These are phyloP conservation scores for Melanostoma mellinum DNA, from an alignment of 2,888 invertebrate genomes.

Conservation along the genomic window DNA sequence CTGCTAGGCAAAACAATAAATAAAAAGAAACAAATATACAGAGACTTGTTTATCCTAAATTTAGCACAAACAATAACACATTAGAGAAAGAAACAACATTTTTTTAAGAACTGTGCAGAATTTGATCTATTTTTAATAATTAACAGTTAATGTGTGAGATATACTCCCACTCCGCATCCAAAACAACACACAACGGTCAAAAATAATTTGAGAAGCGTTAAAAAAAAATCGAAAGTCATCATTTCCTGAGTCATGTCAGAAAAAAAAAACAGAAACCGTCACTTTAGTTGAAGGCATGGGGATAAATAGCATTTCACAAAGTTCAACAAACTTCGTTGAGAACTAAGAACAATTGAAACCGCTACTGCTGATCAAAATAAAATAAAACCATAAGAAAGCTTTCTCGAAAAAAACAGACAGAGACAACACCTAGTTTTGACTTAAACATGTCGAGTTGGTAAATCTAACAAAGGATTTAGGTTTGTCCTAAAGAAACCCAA, in stretches of 20 bases:
- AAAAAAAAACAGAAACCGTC: background rate
- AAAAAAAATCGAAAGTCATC: slow-evolving; percentile 37
- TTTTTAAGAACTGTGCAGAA: background rate
- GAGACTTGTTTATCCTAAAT: background rate
- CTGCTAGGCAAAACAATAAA: background rate
- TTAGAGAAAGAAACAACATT: background rate
- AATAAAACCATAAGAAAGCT: background rate
- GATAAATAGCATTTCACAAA: background rate
- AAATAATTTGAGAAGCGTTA: background rate
- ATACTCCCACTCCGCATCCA: slow-evolving; percentile 12
- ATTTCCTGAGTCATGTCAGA: slow-evolving; percentile 12
- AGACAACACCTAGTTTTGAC: too few relatives aligned
- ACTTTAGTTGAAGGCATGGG: background rate
- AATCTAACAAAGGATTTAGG: slow-evolving; percentile 9
- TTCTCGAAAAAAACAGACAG: too few relatives aligned
- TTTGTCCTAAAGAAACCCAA: background rate
- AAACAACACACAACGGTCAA: background rate
- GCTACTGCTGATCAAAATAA: background rate
- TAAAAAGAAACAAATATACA: background rate
- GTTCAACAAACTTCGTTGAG: background rate
- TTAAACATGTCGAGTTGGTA: too few relatives aligned
- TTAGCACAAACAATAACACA: background rate
- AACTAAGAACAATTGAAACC: background rate
- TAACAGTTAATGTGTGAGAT: slow-evolving; percentile 10
- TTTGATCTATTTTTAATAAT: slow-evolving; percentile 15